Conservation (phyloP, 2,113 vertebrate species). For the Struthio camelus region DNA sequence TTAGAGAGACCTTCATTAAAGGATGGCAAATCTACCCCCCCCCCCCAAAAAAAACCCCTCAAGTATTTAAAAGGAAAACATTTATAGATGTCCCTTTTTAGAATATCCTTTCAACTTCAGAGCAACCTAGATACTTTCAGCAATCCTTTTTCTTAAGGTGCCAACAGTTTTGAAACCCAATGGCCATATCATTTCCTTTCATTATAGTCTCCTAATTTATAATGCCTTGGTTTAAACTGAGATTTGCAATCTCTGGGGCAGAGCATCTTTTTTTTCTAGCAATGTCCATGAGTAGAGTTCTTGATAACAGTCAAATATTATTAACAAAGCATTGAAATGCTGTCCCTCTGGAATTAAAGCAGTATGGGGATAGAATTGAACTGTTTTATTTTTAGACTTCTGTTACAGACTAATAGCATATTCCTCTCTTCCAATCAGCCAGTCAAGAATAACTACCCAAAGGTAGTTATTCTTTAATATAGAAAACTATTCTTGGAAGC, state of each 20-base stretch:
- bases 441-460: neutral
- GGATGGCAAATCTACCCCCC: neutral
- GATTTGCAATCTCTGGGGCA: neutral
- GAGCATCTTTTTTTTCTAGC: neutral
- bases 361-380: neutral
- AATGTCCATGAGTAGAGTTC: neutral
- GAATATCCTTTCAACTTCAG: neutral
- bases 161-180: too few species aligned
- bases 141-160: neutral
- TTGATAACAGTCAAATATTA: neutral
- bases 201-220: neutral
- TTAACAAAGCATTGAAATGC: neutral
- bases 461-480: neutral
- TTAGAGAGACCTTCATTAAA: conserved; percentile 1
- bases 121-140: neutral
- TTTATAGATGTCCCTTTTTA: neutral
- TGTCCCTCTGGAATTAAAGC: neutral
- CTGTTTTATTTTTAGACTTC: neutral
- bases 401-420: neutral
- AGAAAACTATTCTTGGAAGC: neutral
- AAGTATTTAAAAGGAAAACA: neutral
- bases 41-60: neutral
- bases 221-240: neutral
- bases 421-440: neutral
- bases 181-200: neutral